Evolutionary conservation across 2,797 vertebrate species (phyloP).

Genomic region (Avahi laniger): DNA sequence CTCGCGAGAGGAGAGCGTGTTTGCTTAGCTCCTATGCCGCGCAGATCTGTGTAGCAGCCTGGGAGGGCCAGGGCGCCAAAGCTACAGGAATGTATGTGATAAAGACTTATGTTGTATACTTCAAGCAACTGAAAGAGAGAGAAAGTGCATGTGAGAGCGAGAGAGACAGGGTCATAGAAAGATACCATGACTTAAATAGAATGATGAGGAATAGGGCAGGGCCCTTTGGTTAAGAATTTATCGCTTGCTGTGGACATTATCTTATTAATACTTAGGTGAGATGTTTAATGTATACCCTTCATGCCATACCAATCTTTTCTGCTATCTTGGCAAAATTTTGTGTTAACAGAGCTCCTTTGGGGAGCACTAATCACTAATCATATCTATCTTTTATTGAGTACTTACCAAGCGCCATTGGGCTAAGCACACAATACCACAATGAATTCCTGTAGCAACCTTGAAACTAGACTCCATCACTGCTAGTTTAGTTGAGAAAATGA

Average conservation of each 20-base stretch:
- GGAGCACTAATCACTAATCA: neutral
- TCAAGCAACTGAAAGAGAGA: too few species aligned
- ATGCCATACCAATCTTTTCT: neutral
- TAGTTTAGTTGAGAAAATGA: neutral
- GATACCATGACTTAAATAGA: fast-evolving
- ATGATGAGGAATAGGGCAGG: fast-evolving
- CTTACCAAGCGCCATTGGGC: neutral
- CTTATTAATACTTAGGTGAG: neutral
- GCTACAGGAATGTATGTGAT: neutral
- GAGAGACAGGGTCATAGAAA: neutral
- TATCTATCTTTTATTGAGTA: neutral
- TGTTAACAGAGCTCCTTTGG: neutral
- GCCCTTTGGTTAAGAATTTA: neutral
- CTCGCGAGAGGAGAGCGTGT: fast-evolving
- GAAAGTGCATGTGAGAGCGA: neutral
- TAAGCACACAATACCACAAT: neutral
- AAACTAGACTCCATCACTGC: neutral
- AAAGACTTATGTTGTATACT: neutral
- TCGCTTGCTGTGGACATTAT: neutral
- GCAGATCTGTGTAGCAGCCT: neutral
- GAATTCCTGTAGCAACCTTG: neutral
- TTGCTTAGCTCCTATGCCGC: fast-evolving
- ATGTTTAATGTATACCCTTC: neutral
- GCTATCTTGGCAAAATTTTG: neutral
- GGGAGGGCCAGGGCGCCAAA: neutral